These are phyloP conservation scores for Ceramica pisi DNA, from an alignment of 2,888 invertebrate species.

Conservation along the genomic window DNA sequence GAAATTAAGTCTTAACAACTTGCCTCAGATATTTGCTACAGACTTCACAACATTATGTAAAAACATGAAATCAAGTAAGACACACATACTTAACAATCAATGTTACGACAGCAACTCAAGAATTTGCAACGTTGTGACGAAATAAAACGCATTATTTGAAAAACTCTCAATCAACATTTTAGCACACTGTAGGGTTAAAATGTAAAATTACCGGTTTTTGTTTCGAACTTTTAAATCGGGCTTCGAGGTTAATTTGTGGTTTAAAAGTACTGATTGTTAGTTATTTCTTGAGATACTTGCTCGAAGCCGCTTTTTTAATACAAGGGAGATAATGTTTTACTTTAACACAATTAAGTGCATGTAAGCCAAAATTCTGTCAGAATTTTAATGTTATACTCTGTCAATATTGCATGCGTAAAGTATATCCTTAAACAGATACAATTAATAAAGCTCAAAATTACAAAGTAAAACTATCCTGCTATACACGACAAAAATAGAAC, in stretches of 20 bases:
- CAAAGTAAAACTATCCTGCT: background rate
- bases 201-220: constrained; percentile 40
- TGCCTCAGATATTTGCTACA: constrained; percentile 62
- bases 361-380: background rate
- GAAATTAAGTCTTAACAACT: constrained; percentile 35
- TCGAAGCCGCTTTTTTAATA: constrained; percentile 20
- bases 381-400: background rate
- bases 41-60: constrained; percentile 64
- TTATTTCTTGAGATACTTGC: constrained; percentile 21
- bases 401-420: background rate
- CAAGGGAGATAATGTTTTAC: constrained; percentile 40
- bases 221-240: constrained; percentile 47
- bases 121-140: constrained; percentile 57
- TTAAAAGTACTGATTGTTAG: constrained; percentile 37
- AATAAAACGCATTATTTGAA: constrained; percentile 63
- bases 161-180: constrained; percentile 48
- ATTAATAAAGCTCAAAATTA: background rate
- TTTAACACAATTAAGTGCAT: constrained; percentile 16
- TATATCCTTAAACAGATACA: background rate
- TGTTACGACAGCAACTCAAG: constrained; percentile 54
- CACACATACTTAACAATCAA: constrained; percentile 65
- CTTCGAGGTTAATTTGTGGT: constrained; percentile 56
- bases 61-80: constrained; percentile 66
- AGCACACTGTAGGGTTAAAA: constrained; percentile 32
- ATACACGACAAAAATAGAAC: constrained; percentile 17